Percentiles rank a stretch among this genome's conserved stretches.
Evolutionary conservation across 2,888 invertebrate genomes (phyloP).

Genomic region (Drosophila anceps): DNA sequence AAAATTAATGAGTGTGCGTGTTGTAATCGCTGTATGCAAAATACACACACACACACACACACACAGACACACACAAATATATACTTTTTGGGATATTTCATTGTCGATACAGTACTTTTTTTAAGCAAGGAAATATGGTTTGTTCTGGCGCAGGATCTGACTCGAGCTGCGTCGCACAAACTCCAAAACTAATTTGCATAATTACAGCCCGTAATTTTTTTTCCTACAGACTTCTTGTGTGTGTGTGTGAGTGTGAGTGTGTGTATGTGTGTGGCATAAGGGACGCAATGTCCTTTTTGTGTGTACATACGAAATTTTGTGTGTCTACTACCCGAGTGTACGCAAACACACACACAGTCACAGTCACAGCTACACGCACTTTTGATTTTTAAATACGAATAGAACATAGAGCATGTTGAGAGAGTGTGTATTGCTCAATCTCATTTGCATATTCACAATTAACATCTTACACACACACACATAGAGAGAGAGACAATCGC

Average conservation of each 20-base stretch:
- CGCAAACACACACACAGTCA: constrained; percentile 31
- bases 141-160: constrained; percentile 36
- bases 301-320: constrained; percentile 44
- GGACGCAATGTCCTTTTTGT: constrained; percentile 77
- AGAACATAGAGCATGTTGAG: constrained; percentile 15
- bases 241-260: constrained; percentile 15
- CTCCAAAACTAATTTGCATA: constrained; percentile 77
- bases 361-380: constrained; percentile 54
- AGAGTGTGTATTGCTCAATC: constrained; percentile 25
- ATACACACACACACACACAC: constrained; percentile 35
- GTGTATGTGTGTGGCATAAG: constrained; percentile 50
- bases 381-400: constrained; percentile 49
- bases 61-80: constrained; percentile 21
- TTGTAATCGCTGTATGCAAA: constrained; percentile 63
- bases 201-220: constrained; percentile 79
- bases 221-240: constrained; percentile 31
- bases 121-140: constrained; percentile 37
- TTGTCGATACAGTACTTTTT: constrained; percentile 50
- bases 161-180: constrained; percentile 47
- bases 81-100: constrained; percentile 50
- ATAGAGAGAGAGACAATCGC: constrained; percentile 10
- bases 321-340: constrained; percentile 30
- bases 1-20: constrained; percentile 80
- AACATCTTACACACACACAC: constrained; percentile 32
- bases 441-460: constrained; percentile 57